phyloP scores from a whole-genome alignment of 2,797 vertebrate genomes.

The Hemibagrus guttatus region DNA sequence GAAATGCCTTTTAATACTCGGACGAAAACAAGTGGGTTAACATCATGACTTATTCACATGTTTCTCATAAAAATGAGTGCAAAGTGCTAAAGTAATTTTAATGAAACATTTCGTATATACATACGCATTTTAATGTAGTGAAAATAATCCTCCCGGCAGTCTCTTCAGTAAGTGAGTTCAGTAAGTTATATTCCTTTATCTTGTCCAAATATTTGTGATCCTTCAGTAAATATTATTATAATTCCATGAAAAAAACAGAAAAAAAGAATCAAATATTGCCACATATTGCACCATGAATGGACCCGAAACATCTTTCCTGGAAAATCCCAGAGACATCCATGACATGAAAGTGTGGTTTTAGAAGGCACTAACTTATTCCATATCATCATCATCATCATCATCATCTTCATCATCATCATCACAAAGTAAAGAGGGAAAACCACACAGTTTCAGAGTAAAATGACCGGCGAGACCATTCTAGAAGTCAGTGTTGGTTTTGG shows the following conservation, averaged over 20 bases:
- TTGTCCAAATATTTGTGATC: slow-evolving; percentile 27
- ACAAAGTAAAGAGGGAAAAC: slow-evolving; percentile 9
- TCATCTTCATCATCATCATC: slow-evolving; percentile 9
- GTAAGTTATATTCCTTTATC: slow-evolving; percentile 20
- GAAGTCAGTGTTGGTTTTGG: slow-evolving; percentile 38
- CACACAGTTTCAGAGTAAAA: slow-evolving; percentile 2
- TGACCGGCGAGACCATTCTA: slow-evolving; percentile 11
- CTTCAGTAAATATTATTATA: neutral
- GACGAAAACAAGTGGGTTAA: neutral
- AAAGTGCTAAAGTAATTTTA: slow-evolving; percentile 24
- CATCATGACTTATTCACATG: neutral
- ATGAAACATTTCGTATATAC: slow-evolving; percentile 44
- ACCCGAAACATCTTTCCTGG: slow-evolving; percentile 22
- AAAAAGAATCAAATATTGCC: slow-evolving; percentile 39
- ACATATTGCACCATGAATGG: slow-evolving; percentile 46
- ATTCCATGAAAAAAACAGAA: slow-evolving; percentile 1
- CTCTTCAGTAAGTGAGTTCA: slow-evolving; percentile 18
- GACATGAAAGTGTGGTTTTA: slow-evolving; percentile 50
- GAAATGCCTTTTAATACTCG: slow-evolving; percentile 15
- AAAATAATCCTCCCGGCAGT: slow-evolving; percentile 41
- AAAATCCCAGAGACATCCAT: slow-evolving; percentile 33
- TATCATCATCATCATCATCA: slow-evolving; percentile 13
- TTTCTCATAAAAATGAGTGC: neutral
- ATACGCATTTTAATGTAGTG: slow-evolving; percentile 38
- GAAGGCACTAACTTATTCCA: slow-evolving; percentile 56